phyloP scores from a whole-genome alignment of 2,888 invertebrate species.

The Brachyptera putata region DNA sequence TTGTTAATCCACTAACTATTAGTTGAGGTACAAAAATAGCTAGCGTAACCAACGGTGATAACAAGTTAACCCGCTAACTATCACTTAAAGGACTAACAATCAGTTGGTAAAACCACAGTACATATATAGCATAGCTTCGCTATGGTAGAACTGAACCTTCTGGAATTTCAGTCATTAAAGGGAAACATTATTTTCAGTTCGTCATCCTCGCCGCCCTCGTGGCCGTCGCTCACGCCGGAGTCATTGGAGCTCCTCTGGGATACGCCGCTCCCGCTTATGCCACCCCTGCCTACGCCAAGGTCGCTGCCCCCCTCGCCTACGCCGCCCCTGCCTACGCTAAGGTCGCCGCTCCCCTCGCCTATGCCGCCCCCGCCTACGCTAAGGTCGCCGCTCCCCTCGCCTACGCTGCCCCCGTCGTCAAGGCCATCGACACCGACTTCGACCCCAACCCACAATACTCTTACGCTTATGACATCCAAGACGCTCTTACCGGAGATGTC shows the following conservation, averaged over 20 bases:
- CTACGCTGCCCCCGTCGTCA: conserved; percentile 23
- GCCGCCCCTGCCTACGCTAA: not conserved
- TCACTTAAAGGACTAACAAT: too few relatives aligned
- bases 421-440: conserved; percentile 32
- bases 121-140: too few relatives aligned
- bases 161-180: too few relatives aligned
- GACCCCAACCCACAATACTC: conserved; percentile 33
- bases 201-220: conserved; percentile 36
- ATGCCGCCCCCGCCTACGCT: conserved; percentile 29
- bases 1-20: too few relatives aligned
- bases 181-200: conserved; percentile 35
- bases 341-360: conserved; percentile 20
- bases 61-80: too few relatives aligned
- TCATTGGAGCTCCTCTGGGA: conserved; percentile 9
- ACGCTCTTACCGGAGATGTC: conserved; percentile 32
- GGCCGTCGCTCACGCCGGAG: conserved; percentile 23
- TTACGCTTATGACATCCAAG: conserved; percentile 32
- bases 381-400: conserved; percentile 24
- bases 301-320: not conserved
- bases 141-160: too few relatives aligned
- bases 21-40: too few relatives aligned
- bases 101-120: too few relatives aligned
- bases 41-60: too few relatives aligned
- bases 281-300: not conserved
- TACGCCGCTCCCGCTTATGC: conserved; percentile 14